These are phyloP conservation scores for Fissipunctia ypsillon DNA, from an alignment of 2,888 invertebrate genomes.

Conservation along the genomic window DNA sequence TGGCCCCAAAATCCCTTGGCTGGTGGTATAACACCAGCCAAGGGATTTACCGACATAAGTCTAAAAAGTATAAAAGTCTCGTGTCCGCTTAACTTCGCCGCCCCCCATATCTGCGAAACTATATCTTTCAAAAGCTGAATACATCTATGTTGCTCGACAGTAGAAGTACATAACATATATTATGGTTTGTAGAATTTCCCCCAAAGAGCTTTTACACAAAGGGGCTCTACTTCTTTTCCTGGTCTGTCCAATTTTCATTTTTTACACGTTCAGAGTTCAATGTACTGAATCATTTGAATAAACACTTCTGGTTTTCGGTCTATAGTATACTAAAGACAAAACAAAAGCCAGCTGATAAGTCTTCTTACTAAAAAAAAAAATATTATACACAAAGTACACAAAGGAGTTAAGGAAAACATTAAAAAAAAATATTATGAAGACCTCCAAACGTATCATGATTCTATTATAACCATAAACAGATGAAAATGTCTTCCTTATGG, in stretches of 20 bases:
- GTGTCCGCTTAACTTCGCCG: too few species aligned
- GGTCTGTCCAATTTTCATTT: background rate
- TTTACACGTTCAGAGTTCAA: slow-evolving; percentile 49
- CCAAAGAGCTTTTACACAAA: background rate
- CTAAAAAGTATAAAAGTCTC: background rate
- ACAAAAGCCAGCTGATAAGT: slow-evolving; percentile 31
- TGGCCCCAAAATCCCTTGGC: too few species aligned
- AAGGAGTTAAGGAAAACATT: slow-evolving; percentile 50
- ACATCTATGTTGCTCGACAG: too few species aligned
- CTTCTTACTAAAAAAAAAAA: slow-evolving; percentile 13
- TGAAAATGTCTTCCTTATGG: slow-evolving; percentile 55
- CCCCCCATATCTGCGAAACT: background rate
- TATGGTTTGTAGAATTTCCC: background rate
- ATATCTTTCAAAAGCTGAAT: background rate
- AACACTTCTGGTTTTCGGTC: slow-evolving; percentile 5
- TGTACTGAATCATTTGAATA: slow-evolving; percentile 37
- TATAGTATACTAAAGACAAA: background rate
- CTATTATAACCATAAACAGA: slow-evolving; percentile 34
- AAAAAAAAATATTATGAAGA: slow-evolving; percentile 33
- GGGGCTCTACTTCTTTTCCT: slow-evolving; percentile 1
- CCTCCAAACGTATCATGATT: slow-evolving; percentile 42
- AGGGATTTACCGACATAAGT: background rate
- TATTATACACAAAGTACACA: slow-evolving; percentile 8
- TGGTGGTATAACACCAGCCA: background rate
- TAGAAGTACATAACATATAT: background rate